Percentiles rank a stretch among this genome's conserved stretches.
phyloP scores from a whole-genome alignment of 2,888 invertebrate genomes.

The Cephus nigrinus region DNA sequence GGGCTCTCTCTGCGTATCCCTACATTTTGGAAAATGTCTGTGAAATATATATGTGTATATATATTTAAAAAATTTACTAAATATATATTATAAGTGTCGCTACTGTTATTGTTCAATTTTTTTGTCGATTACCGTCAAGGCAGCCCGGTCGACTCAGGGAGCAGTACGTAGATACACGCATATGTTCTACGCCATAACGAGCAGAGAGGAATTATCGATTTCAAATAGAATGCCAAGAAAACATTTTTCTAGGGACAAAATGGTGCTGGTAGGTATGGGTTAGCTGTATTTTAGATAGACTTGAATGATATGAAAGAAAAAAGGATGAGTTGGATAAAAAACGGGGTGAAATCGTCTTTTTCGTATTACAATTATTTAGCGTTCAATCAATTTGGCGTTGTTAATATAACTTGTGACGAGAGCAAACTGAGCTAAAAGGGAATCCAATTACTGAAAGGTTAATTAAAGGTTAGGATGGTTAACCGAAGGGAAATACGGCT shows the following conservation, averaged over 20 bases:
- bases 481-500: neutral
- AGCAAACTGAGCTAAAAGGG: neutral
- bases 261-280: neutral
- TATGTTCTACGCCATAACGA: neutral
- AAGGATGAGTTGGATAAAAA: neutral
- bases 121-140: neutral
- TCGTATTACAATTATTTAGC: neutral
- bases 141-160: neutral
- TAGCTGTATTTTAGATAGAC: neutral
- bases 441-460: neutral
- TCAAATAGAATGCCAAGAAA: neutral
- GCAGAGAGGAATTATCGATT: neutral
- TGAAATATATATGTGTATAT: neutral
- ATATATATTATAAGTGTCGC: neutral
- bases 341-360: neutral
- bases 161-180: neutral
- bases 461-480: neutral
- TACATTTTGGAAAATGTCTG: neutral
- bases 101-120: neutral
- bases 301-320: neutral
- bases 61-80: neutral
- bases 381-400: neutral
- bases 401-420: neutral
- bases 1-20: neutral
- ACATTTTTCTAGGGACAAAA: neutral